A percentile compares a stretch with the other conserved stretches of the same genome.
Evolutionary conservation across 2,797 vertebrate species (phyloP).

Genomic region (Lepidocolaptes lacrymiger): DNA sequence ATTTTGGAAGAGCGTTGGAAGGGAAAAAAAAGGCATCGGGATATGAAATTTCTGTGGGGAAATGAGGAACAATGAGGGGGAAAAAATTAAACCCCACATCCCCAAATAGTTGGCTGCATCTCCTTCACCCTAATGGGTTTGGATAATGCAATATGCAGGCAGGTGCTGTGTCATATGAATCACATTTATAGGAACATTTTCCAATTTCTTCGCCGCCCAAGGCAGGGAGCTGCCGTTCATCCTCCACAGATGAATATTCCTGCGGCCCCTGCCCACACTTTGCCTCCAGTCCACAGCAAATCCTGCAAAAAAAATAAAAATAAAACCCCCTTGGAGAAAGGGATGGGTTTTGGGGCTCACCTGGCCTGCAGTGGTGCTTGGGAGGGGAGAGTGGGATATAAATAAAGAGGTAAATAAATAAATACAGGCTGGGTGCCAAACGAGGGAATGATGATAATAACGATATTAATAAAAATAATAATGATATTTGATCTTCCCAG

Average conservation of each 20-base stretch:
- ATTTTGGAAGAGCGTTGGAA: not conserved
- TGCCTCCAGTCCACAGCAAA: not conserved
- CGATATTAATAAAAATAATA: not conserved
- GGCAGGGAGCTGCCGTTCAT: conserved; percentile 53
- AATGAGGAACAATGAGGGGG: not conserved
- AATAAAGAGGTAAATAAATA: not conserved
- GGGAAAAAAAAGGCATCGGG: fast-evolving
- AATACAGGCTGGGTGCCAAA: not conserved
- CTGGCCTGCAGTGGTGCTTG: fast-evolving
- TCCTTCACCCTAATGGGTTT: conserved; percentile 24
- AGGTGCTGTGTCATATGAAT: conserved; percentile 44
- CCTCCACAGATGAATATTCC: conserved; percentile 41
- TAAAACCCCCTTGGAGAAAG: not conserved
- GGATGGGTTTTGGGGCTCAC: not conserved
- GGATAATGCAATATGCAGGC: conserved; percentile 9
- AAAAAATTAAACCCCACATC: not conserved
- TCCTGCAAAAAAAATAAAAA: fast-evolving
- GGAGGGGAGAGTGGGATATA: not conserved
- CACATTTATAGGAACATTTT: conserved; percentile 66
- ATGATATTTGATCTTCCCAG: not conserved
- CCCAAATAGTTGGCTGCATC: not conserved
- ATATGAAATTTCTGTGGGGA: not conserved
- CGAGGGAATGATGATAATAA: not conserved
- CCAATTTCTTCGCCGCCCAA: conserved; percentile 59
- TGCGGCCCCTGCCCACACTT: not conserved